These are phyloP conservation scores for Microplitis deprimator DNA, from an alignment of 2,888 invertebrate species.

Conservation along the genomic window DNA sequence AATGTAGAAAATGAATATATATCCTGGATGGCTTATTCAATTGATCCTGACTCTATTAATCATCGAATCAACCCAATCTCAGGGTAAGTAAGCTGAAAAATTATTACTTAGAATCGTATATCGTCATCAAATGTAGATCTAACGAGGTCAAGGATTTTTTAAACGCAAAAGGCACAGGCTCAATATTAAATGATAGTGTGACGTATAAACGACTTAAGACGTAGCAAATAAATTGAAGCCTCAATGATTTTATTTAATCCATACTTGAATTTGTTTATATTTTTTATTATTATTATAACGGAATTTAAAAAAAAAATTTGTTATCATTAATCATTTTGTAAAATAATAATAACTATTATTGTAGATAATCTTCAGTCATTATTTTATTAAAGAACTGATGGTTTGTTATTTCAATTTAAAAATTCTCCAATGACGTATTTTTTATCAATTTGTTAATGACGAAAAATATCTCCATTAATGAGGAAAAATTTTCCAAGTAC, in stretches of 20 bases:
- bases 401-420: no score
- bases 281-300: background rate
- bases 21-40: background rate
- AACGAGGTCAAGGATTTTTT: constrained; percentile 32
- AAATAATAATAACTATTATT: no score
- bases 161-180: constrained; percentile 13
- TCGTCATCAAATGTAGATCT: constrained; percentile 17
- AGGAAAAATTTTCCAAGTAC: no score
- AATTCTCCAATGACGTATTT: no score
- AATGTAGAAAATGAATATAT: constrained; percentile 16
- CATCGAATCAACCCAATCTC: constrained; percentile 22
- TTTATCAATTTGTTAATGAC: no score
- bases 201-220: background rate
- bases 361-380: no score
- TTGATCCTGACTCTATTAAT: constrained; percentile 18
- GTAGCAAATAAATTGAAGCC: constrained; percentile 23
- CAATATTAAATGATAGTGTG: constrained; percentile 16
- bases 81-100: constrained; percentile 31
- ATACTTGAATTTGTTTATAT: background rate
- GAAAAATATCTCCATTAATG: no score
- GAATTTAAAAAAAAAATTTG: background rate
- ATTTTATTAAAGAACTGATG: no score
- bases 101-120: background rate
- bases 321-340: no score
- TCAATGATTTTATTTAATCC: constrained; percentile 18